phyloP scores from a whole-genome alignment of 2,888 invertebrate species.

The Melitaea athalia region DNA sequence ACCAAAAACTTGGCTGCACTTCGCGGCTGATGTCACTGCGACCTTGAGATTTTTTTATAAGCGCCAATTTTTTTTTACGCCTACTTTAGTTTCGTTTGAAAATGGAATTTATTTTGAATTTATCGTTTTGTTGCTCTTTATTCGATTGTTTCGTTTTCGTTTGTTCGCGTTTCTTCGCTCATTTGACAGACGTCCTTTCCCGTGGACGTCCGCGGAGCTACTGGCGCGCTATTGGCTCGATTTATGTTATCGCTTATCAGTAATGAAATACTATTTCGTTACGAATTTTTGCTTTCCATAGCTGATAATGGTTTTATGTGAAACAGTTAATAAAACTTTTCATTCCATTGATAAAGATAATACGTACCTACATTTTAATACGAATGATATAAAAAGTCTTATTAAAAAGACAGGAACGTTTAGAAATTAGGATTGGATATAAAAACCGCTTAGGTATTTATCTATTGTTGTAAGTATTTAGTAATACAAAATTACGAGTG shows the following conservation, averaged over 20 bases:
- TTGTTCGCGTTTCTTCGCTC: slow-evolving; percentile 53
- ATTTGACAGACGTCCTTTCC: slow-evolving; percentile 59
- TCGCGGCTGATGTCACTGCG: slow-evolving; percentile 48
- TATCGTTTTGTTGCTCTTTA: slow-evolving; percentile 35
- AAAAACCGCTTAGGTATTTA: too few species aligned
- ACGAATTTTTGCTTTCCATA: slow-evolving; percentile 30
- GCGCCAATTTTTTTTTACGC: slow-evolving; percentile 21
- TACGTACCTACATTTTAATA: too few species aligned
- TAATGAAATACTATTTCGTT: slow-evolving; percentile 49
- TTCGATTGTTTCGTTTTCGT: slow-evolving; percentile 61
- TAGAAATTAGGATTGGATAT: too few species aligned
- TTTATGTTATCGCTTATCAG: slow-evolving; percentile 64
- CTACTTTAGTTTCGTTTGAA: slow-evolving; percentile 40
- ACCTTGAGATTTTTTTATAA: slow-evolving; percentile 43
- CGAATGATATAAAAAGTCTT: too few species aligned
- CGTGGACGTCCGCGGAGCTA: slow-evolving; percentile 66
- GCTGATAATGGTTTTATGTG: slow-evolving; percentile 23
- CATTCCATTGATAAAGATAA: too few species aligned
- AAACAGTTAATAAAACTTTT: neutral
- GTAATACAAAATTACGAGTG: too few species aligned
- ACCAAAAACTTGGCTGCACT: slow-evolving; percentile 53
- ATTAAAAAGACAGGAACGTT: too few species aligned
- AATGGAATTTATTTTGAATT: neutral
- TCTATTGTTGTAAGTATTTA: too few species aligned
- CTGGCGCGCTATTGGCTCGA: slow-evolving; percentile 54